phyloP scores from a whole-genome alignment of 1,140 invertebrate species.

The Drosophila baimaii region DNA sequence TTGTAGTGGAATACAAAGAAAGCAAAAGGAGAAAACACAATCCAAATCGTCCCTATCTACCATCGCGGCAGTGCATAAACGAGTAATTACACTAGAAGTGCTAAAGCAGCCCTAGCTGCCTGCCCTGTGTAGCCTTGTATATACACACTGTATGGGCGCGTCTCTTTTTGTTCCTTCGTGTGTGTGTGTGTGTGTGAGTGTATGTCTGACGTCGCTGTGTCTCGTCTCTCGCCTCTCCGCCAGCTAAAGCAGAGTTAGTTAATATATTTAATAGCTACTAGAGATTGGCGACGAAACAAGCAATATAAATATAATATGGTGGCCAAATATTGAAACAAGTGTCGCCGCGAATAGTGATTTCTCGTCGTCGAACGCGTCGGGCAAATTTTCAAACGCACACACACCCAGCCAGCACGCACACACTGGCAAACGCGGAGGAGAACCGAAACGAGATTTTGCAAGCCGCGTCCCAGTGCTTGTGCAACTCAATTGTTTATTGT shows the following conservation, averaged over 20 bases:
- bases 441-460: constrained; percentile 70
- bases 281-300: constrained; percentile 36
- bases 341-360: constrained; percentile 55
- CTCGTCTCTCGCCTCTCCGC: constrained; percentile 41
- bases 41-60: neutral
- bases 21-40: constrained; percentile 13
- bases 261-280: constrained; percentile 41
- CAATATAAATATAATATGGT: no score
- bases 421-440: constrained; percentile 26
- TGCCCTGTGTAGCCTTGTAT: constrained; percentile 4
- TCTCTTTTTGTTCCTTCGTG: constrained; percentile 50
- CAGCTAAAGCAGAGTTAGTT: constrained; percentile 7
- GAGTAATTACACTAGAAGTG: neutral
- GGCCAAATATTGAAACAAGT: constrained; percentile 67
- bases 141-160: constrained; percentile 50
- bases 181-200: constrained; percentile 50
- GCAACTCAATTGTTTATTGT: constrained; percentile 57
- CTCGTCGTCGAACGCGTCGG: constrained; percentile 22
- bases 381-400: constrained; percentile 49
- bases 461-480: constrained; percentile 47
- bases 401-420: constrained; percentile 14
- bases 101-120: neutral
- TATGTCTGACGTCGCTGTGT: constrained; percentile 51
- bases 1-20: constrained; percentile 37
- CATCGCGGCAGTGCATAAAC: neutral